phyloP scores from a whole-genome alignment of 2,797 vertebrate genomes.

The Synanceia verrucosa region DNA sequence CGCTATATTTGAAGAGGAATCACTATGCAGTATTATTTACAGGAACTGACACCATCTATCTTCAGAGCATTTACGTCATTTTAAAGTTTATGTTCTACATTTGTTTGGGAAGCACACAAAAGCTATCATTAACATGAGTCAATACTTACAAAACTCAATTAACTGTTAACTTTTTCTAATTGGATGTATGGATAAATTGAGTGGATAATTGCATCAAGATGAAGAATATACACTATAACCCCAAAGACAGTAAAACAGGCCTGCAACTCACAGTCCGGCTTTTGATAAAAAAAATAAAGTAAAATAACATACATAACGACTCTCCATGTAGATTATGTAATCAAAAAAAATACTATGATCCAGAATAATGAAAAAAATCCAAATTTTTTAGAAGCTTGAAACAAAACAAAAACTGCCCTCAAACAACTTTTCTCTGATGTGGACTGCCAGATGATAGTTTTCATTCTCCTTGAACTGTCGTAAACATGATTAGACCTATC shows the following conservation, averaged over 20 bases:
- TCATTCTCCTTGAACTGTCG: conserved; percentile 25
- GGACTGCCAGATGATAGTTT: conserved; percentile 45
- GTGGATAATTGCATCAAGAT: conserved; percentile 3
- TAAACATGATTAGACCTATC: conserved; percentile 35
- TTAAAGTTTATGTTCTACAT: conserved; percentile 22
- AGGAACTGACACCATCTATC: background rate
- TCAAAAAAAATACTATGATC: conserved; percentile 1
- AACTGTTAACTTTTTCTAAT: conserved; percentile 3
- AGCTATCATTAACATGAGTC: conserved; percentile 15
- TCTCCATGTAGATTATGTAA: background rate
- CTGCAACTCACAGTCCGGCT: conserved; percentile 36
- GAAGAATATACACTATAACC: conserved; percentile 4
- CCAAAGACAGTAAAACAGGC: conserved; percentile 2
- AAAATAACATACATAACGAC: background rate
- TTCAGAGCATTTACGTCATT: conserved; percentile 1
- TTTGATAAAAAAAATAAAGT: background rate
- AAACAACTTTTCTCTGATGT: background rate
- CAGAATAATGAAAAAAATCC: background rate
- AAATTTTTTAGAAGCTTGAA: background rate
- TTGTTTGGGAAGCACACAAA: background rate
- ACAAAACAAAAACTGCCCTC: background rate
- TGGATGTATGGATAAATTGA: conserved; percentile 18
- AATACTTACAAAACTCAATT: conserved; percentile 22
- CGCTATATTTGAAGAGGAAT: conserved; percentile 19
- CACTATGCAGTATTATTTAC: background rate